phyloP scores from a whole-genome alignment of 2,888 invertebrate genomes.

The Caprella mutica region DNA sequence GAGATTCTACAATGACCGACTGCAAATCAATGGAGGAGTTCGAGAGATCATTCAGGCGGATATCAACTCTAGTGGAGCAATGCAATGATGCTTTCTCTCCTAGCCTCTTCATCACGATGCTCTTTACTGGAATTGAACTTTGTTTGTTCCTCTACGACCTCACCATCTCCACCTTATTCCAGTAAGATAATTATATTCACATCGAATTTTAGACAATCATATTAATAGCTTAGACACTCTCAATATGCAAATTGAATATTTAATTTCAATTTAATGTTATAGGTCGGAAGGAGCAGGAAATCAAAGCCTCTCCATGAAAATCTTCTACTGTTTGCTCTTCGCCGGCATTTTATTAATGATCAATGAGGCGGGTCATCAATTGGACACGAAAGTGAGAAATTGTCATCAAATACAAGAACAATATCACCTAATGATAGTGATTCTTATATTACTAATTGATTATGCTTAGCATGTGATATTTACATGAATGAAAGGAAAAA shows the following conservation, averaged over 20 bases:
- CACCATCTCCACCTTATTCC: slow-evolving; percentile 2
- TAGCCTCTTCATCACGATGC: slow-evolving; percentile 3
- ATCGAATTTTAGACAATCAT: no score
- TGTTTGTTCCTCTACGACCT: slow-evolving; percentile 14
- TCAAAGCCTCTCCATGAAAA: background rate
- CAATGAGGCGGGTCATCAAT: background rate
- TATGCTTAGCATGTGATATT: no score
- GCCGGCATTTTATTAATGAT: background rate
- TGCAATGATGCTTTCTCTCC: slow-evolving; percentile 11
- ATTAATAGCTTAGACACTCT: no score
- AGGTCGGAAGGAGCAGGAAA: background rate
- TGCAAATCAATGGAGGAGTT: no score
- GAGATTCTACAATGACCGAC: no score
- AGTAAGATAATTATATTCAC: slow-evolving; percentile 1
- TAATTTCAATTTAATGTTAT: no score
- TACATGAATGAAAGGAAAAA: no score
- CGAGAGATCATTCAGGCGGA: background rate
- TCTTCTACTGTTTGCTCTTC: slow-evolving; percentile 2
- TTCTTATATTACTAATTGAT: no score
- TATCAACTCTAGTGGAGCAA: background rate
- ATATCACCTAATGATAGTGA: no score
- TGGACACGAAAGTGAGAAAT: background rate
- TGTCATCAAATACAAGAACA: no score
- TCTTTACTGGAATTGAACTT: slow-evolving; percentile 11
- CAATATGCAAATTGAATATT: no score